Evolutionary conservation across 2,888 invertebrate genomes (phyloP), one percentile per base, ranked within the genome.

Genomic region (Linyphia triangularis): DNA sequence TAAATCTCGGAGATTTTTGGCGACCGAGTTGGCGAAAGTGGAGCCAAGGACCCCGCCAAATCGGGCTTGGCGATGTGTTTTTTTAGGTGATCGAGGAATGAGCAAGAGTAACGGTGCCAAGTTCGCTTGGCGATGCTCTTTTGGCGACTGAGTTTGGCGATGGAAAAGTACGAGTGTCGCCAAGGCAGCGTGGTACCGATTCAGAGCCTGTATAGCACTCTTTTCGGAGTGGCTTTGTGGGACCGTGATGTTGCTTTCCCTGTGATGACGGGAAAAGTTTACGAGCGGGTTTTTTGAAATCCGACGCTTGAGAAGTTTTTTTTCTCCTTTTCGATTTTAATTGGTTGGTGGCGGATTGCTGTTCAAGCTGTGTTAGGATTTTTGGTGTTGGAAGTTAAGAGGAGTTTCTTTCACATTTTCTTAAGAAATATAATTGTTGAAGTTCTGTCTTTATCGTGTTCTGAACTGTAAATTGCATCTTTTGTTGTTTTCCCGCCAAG

Each of bases 61-160:
- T 24, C n/a, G n/a, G n/a, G n/a, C n/a, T n/a, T n/a, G n/a, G n/a
- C n/a, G n/a, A n/a, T n/a, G n/a, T n/a, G n/a, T n/a, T n/a, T n/a
- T n/a, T n/a, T n/a, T n/a, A n/a, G n/a, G n/a, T n/a, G n/a, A n/a
- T n/a, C n/a, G n/a, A n/a, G n/a, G n/a, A n/a, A n/a, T n/a, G n/a
- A n/a, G n/a, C n/a, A n/a, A n/a, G n/a, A n/a, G n/a, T n/a, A n/a
- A n/a, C n/a, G n/a, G n/a, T n/a, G n/a, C n/a, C n/a, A n/a, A n/a
- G n/a, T n/a, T n/a, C n/a, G n/a, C n/a, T n/a, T n/a, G n/a, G n/a
- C n/a, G n/a, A n/a, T n/a, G n/a, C n/a, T n/a, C 26, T 10, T 26
- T 57, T 85, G 85, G 85, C 85, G 85, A 61, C 10, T 4, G 24
- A 22, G 51, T 6, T 59, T 88, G 86, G 86, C 86, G 72, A 33